Base-by-base conservation (phyloP, 2,888 invertebrate species). In the Drosophila mulleri region DNA sequence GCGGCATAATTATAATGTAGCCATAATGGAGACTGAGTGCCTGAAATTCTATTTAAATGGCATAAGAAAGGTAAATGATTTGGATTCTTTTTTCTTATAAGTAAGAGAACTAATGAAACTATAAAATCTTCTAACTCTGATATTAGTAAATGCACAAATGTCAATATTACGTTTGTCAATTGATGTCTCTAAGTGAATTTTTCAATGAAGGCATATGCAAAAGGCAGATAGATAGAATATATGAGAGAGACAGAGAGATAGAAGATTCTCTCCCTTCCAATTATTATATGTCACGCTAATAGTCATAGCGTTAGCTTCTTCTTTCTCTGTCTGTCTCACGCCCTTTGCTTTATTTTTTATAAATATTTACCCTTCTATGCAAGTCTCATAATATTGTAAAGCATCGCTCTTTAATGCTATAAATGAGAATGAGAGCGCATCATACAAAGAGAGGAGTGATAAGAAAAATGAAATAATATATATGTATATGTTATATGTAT, bases 1-100 rank as follows among this genome's bases (percentile, higher is more conserved):
- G 18, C 35, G 32, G 59, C 53, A 53, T 66, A 41, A 61, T 48
- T 54, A 39, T 58, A 61, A 66, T 42, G 29, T 39, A 26, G 35
- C 20, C 9, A 23, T 52, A 41, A 32, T 23, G 57, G 29, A 37
- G 20, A 42, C n/a, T 14, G 29, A 59, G 20, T 23, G 32, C 42
- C 9, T 9, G 2, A 14, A n/a, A 35, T 56, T 35, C 14, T 12
- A 32, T 16, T 32, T 50, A 32, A 35, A 14, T n/a, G 32, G 4
- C 18, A 50, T 18, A 32, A 50, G 29, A 29, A 47, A 16, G 23
- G 5, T 29, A 12, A 32, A 12, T 32, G 4, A 42, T 32, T 6
- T 26, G 7, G 7, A 26, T 2, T 41, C 6, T 26, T 8, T 12
- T 18, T 44, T 12, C 12, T 16, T 26, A 9, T 9, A 9, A 8